A percentile compares a stretch with the other conserved stretches of the same genome.
phyloP scores from a whole-genome alignment of 2,113 vertebrate genomes.

The Hippocampus comes region DNA sequence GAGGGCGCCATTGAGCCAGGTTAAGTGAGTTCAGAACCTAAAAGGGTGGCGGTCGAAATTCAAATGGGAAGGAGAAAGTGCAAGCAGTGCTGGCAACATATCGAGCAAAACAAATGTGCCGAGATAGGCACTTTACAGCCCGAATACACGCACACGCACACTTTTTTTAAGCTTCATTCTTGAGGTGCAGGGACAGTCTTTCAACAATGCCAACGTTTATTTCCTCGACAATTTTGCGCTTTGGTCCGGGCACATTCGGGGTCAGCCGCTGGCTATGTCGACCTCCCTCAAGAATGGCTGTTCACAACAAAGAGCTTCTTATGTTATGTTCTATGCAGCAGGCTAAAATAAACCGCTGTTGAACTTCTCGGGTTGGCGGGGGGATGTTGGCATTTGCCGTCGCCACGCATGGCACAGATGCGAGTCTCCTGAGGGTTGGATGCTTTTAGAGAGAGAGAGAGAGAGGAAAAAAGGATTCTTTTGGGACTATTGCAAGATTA shows the following conservation, averaged over 20 bases:
- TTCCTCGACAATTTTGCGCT: background rate
- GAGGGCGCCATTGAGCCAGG: background rate
- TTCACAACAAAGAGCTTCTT: constrained; percentile 41
- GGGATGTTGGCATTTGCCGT: background rate
- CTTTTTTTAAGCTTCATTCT: background rate
- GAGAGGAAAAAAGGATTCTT: constrained; percentile 10
- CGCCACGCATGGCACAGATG: background rate
- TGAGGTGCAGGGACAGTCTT: too few relatives aligned
- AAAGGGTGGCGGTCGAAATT: too few relatives aligned
- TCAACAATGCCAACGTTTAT: background rate
- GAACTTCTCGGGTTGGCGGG: constrained; percentile 21
- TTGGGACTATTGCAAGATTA: constrained; percentile 48
- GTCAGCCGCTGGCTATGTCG: constrained; percentile 44
- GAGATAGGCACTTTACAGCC: too few relatives aligned
- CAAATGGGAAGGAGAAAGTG: too few relatives aligned
- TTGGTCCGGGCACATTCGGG: constrained; percentile 38
- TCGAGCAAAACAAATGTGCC: too few relatives aligned
- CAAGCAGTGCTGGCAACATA: too few relatives aligned
- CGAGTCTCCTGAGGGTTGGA: background rate
- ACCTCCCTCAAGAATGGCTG: constrained; percentile 28
- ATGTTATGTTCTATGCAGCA: constrained; percentile 15
- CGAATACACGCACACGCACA: too few relatives aligned
- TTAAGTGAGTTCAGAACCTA: too few relatives aligned
- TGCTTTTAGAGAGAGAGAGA: constrained; percentile 12
- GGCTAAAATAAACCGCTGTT: constrained; percentile 1